phyloP scores from a whole-genome alignment of 2,113 vertebrate species.

The Saiga tatarica region DNA sequence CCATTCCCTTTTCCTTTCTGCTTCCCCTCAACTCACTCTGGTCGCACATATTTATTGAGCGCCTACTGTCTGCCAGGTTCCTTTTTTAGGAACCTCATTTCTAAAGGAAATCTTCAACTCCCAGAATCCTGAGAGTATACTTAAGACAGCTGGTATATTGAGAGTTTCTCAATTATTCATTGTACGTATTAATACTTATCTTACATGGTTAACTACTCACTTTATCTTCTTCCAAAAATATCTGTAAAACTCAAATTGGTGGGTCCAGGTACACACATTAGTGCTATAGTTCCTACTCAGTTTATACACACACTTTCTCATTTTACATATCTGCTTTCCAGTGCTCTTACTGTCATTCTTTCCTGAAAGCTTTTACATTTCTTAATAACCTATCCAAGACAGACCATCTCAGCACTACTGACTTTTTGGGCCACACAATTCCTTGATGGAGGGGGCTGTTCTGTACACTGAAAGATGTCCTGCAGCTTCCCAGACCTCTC shows the following conservation, averaged over 20 bases:
- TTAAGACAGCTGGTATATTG: neutral
- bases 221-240: neutral
- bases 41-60: neutral
- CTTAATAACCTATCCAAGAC: neutral
- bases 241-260: neutral
- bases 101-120: neutral
- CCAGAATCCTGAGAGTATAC: neutral
- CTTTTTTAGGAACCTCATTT: neutral
- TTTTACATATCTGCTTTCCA: neutral
- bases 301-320: neutral
- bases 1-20: neutral
- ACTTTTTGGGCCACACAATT: neutral
- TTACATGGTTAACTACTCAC: neutral
- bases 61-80: neutral
- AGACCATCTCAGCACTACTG: neutral
- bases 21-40: neutral
- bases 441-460: neutral
- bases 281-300: neutral
- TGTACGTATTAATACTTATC: neutral
- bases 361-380: neutral
- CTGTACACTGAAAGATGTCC: neutral
- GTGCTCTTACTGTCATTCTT: neutral
- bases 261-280: neutral
- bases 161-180: neutral
- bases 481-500: neutral